Percentiles rank a stretch among this genome's conserved stretches.
Conservation (phyloP, 2,797 vertebrate genomes). For the Onychomys arenicola region DNA sequence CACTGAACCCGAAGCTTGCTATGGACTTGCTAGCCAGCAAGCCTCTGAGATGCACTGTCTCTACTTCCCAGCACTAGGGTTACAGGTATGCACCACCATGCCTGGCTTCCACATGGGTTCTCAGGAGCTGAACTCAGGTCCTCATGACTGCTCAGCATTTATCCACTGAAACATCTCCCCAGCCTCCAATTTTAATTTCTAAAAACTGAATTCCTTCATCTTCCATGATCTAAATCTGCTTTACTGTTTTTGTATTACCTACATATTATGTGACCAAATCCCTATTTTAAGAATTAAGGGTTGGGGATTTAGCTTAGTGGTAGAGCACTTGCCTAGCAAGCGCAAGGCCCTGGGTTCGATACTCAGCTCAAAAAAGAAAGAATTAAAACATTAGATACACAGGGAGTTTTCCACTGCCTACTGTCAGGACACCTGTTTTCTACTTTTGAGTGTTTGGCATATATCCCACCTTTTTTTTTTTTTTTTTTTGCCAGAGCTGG, state of each 20-base stretch:
- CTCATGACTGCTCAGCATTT: background rate
- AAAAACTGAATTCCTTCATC: background rate
- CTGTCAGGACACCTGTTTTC: background rate
- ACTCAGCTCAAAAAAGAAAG: too few relatives aligned
- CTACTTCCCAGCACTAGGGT: background rate
- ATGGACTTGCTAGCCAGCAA: background rate
- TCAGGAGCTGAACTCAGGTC: background rate
- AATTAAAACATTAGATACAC: background rate
- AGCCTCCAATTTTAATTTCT: background rate
- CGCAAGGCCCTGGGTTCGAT: too few relatives aligned
- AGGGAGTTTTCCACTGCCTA: background rate
- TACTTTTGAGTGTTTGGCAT: background rate
- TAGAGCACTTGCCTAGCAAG: too few relatives aligned
- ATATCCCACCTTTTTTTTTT: background rate
- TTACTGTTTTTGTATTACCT: background rate
- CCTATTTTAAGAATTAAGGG: background rate
- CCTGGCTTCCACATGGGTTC: background rate
- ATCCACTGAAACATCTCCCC: background rate
- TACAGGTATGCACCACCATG: background rate
- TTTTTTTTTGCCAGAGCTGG: too few relatives aligned
- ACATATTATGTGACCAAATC: background rate
- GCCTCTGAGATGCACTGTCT: background rate
- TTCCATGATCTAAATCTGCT: background rate
- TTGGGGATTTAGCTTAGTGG: too few relatives aligned
- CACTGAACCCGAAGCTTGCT: background rate